These are phyloP conservation scores for Hepsetus odoe DNA, from an alignment of 2,113 vertebrate genomes.

Conservation along the genomic window DNA sequence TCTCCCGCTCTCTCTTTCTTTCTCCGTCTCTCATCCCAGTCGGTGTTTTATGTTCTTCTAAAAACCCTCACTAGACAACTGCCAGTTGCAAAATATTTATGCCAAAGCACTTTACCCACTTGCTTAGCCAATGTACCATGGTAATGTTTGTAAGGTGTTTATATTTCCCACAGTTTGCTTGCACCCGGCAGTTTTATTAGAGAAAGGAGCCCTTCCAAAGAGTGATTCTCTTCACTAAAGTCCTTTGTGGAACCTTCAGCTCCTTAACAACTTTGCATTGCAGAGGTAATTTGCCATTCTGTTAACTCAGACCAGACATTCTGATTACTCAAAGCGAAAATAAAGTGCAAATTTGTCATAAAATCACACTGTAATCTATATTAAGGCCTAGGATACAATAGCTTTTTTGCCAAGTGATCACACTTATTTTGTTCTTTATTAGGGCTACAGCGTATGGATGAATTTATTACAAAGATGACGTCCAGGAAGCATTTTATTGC, in stretches of 20 bases:
- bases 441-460: neutral
- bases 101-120: constrained; percentile 32
- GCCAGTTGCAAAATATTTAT: constrained; percentile 10
- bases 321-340: constrained; percentile 6
- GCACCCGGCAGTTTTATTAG: constrained; percentile 40
- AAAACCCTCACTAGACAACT: constrained; percentile 35
- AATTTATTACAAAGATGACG: no score
- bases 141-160: constrained; percentile 41
- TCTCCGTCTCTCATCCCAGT: constrained; percentile 34
- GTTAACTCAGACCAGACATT: constrained; percentile 14
- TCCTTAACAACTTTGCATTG: constrained; percentile 32
- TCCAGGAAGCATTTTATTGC: no score
- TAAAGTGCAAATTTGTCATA: constrained; percentile 35
- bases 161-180: constrained; percentile 45
- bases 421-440: neutral
- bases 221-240: constrained; percentile 36
- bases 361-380: constrained; percentile 21
- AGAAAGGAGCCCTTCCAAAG: constrained; percentile 11
- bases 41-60: constrained; percentile 45
- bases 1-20: constrained; percentile 8
- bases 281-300: constrained; percentile 24
- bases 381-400: neutral
- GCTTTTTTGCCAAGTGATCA: neutral
- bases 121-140: constrained; percentile 41
- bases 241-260: constrained; percentile 10